Evolutionary conservation across 2,113 vertebrate species (phyloP).

Genomic region (Chionomys nivalis): DNA sequence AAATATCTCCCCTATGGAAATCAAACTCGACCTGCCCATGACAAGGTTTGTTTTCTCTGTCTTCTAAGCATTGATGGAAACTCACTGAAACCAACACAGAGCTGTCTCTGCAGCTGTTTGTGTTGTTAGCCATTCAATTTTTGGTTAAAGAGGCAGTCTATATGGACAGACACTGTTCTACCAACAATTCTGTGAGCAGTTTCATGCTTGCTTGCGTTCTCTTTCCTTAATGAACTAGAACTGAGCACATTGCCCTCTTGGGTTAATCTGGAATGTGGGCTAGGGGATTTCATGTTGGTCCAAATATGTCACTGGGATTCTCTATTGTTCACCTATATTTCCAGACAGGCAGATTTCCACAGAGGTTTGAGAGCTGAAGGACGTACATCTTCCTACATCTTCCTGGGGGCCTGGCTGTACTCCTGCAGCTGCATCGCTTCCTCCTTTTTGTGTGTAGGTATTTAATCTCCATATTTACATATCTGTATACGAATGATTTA

Average conservation of each 20-base stretch:
- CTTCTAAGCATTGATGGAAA: neutral
- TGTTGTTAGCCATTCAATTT: slow-evolving; percentile 53
- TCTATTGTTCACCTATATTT: neutral
- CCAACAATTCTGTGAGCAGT: slow-evolving; percentile 48
- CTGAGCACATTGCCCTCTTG: neutral
- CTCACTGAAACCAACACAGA: neutral
- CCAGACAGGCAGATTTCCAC: neutral
- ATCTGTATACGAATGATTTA: neutral
- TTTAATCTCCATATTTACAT: neutral
- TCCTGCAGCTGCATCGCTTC: neutral
- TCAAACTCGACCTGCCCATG: slow-evolving; percentile 6
- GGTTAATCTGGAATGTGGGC: neutral
- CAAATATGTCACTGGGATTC: neutral
- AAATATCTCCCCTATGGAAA: slow-evolving; percentile 5
- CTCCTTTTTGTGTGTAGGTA: neutral
- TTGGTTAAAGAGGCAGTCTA: slow-evolving; percentile 58
- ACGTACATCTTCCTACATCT: neutral
- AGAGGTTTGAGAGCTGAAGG: neutral
- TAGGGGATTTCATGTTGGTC: neutral
- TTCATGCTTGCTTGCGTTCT: slow-evolving; percentile 43
- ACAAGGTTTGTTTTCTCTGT: slow-evolving; percentile 43
- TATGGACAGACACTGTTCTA: slow-evolving; percentile 51
- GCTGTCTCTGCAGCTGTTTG: slow-evolving; percentile 4
- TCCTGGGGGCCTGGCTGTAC: neutral
- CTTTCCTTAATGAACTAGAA: slow-evolving; percentile 26